Evolutionary conservation across 2,888 invertebrate species (phyloP), one percentile per base, ranked within the genome.

Genomic region (Cinara cedri): DNA sequence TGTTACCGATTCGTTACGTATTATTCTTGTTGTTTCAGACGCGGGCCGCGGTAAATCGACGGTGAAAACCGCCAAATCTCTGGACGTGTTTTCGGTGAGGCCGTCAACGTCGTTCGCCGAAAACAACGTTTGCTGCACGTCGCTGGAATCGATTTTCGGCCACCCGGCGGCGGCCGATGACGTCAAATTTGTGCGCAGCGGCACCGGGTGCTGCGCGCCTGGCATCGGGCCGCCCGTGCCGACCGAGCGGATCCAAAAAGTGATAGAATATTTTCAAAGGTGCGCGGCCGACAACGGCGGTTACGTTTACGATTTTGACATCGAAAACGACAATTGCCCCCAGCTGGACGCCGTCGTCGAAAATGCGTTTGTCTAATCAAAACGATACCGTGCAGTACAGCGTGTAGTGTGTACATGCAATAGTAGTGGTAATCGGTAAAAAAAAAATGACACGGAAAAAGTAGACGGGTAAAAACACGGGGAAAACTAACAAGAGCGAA

Each of bases 281-380:
- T 78, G 76, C 46, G 57, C 66, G 2, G 49, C 26, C 16, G 49
- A 57, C 13, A 60, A 78, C 68, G 49, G 68, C 8, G 76, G 76
- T 68, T 68, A 68, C 68, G 76, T 78, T 11, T 78, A 78, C 49
- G 76, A 78, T 44, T 68, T 78, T 24, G 68, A 78, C 24, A 68
- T 78, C 16, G 49, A 66, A 19, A 68, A n/a, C 68, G 21, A 60
- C 8, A 44, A 14, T 9, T 78, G 76, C 14, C 76, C 76, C 11
- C 49, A 2, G 11, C 21, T 78, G 26, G 49, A 78, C 49, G 46
- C 76, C 34, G 34, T 6, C 34, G 34, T 4, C 34, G 34, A 4
- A 4, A 34, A 34, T 34, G 6, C 34, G 34, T 34, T 34, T n/a
- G n/a, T 34, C 34, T 6, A 34, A 34, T 34, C 6, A 34, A 34